Base-by-base conservation (phyloP, 2,113 vertebrate species). In the Lontra canadensis region DNA sequence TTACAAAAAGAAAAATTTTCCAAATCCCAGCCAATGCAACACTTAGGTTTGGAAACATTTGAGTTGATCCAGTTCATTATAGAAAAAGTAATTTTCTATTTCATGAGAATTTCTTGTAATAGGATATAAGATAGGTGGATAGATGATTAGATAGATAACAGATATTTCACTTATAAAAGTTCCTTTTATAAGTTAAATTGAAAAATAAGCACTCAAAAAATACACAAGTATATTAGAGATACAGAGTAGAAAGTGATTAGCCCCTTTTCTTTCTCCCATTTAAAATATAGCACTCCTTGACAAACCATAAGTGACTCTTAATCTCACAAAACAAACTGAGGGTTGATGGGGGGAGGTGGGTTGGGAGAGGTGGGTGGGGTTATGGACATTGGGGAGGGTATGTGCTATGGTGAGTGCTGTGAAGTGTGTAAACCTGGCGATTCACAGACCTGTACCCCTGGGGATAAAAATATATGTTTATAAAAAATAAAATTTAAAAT, bases 41-140 rank as follows among this genome's bases (percentile, higher is more conserved):
- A 85, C 55, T 73, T 90, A 71, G 10, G 36, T 96, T 61, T 81
- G 49, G 42, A 42, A 90, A 82, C 82, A 93, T 93, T 74, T 83
- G 39, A 94, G 61, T 84, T 63, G 9, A 74, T 17, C 20, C 59
- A 92, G 17, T 11, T 94, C 29, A 36, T 85, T 67, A 36, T 4
- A 76, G 31, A 65, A 84, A 84, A 96, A 85, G 36, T 25, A 57
- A 52, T 59, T 94, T 65, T 79, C 39, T 59, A 29, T 92, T 81
- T 74, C 69, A 76, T 95, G 36, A 26, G 6, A 76, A 94, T 84
- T 74, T 39, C 84, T 52, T 94, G 18, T 80, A 78, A 87, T 31
- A 65, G 0, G 21, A 39, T 82, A 67, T 57, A 26, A n/a, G 13
- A 92, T 57, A 17, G 11, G 47, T 65, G 52, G 11, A 20, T 61